These are phyloP conservation scores for Gopherus evgoodei DNA, from an alignment of 2,113 vertebrate genomes.

Conservation along the genomic window DNA sequence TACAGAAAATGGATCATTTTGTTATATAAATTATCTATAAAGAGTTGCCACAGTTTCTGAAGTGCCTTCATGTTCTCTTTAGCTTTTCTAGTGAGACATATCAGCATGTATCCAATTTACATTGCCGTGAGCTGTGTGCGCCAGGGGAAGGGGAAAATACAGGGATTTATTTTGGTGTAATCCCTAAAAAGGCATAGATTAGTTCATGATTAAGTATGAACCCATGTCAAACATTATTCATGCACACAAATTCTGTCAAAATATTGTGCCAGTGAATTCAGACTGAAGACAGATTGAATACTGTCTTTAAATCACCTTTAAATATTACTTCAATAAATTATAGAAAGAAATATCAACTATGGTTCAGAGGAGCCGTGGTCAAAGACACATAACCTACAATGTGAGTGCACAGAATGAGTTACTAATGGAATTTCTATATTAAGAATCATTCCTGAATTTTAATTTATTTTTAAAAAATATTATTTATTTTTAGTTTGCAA, in stretches of 20 bases:
- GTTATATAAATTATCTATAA: not conserved
- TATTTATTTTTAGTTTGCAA: not conserved
- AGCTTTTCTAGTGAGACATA: not conserved
- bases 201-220: not conserved
- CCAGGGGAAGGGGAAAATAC: not conserved
- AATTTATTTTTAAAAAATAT: not conserved
- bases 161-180: not conserved
- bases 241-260: not conserved
- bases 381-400: not conserved
- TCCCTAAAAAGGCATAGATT: not conserved
- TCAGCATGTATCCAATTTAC: not conserved
- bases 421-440: not conserved
- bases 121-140: not conserved
- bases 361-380: not conserved
- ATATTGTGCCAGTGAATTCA: constrained; percentile 1
- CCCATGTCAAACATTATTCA: not conserved
- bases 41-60: not conserved
- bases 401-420: not conserved
- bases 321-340: not conserved
- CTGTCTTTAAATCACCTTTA: not conserved
- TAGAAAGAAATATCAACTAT: not conserved
- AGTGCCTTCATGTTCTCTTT: not conserved
- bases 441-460: not conserved
- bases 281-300: not conserved
- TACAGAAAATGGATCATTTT: not conserved